Evolutionary conservation across 2,113 vertebrate species (phyloP), one percentile per base, ranked within the genome.

Genomic region (Dendrocopos noguchii): DNA sequence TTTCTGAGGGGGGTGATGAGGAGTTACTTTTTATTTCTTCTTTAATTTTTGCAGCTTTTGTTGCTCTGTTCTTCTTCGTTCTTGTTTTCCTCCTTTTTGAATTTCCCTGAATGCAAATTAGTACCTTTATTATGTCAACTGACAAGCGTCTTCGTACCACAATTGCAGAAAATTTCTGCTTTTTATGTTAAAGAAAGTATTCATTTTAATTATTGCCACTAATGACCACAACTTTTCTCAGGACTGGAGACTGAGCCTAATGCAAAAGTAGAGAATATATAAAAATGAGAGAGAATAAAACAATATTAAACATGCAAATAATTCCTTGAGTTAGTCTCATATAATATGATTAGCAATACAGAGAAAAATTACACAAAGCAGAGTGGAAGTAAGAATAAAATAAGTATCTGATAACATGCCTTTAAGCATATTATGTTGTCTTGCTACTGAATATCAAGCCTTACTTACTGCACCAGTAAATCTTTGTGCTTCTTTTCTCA

Each of bases 401-500:
- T 59, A 86, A 88, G 15, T 53, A 87, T 87, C 44, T 88, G 50
- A 36, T 89, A 56, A 89, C 44, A 77, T 64, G 63, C 56, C 77
- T 50, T 27, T 64, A 84, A 68, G 29, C 57, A 78, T 76, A 80
- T 88, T 88, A 78, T 50, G 57, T 66, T 76, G 80, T 87, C 34
- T 88, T 1, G 1, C 64, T 90, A 71, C 60, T 79, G 67, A 90
- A 92, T 78, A 59, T 91, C 66, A 70, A 85, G 89, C 82, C 94
- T 56, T 71, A 98, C 99, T 98, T 97, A 99, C 99, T 53, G 93
- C 97, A 80, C 98, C 98, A 67, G 98, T 97, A 94, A 98, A 98
- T 94, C 98, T 98, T 96, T 98, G 98, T 36, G 98, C 98, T 97
- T 99, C 99, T 92, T 98, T 99, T 91, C 98, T 99, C 96, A 98